Percentiles rank a stretch among this genome's conserved stretches.
These are phyloP conservation scores for Oxycera nigricornis DNA, from an alignment of 2,888 invertebrate species.

Conservation along the genomic window DNA sequence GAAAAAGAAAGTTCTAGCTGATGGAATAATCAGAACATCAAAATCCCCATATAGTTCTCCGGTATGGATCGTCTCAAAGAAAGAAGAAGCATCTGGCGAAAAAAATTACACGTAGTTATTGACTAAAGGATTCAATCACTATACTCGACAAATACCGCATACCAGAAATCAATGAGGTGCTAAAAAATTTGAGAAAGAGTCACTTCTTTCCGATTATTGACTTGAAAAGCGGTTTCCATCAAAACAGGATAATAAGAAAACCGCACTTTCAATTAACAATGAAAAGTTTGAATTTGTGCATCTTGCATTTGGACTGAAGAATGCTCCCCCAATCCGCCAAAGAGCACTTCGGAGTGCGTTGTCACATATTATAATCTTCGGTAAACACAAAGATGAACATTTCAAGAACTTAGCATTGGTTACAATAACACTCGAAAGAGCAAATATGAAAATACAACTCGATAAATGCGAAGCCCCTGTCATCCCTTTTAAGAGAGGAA, in stretches of 20 bases:
- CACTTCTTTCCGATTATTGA: too few relatives aligned
- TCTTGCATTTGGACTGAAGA: neutral
- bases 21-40: neutral
- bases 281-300: neutral
- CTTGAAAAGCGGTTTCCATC: conserved; percentile 4
- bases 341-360: too few relatives aligned
- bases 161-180: neutral
- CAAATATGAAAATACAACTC: too few relatives aligned
- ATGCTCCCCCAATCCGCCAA: neutral
- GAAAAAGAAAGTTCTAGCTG: neutral
- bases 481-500: too few relatives aligned
- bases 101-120: neutral
- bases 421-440: too few relatives aligned
- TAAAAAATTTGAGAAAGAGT: too few relatives aligned
- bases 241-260: neutral
- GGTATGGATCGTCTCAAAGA: neutral
- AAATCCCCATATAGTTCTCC: neutral
- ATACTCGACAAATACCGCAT: neutral
- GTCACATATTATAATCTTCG: too few relatives aligned
- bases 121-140: neutral
- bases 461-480: too few relatives aligned
- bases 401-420: too few relatives aligned
- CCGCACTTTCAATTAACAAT: neutral
- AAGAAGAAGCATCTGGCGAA: neutral
- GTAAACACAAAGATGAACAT: too few relatives aligned